Base-by-base conservation (phyloP, 2,113 vertebrate species). In the Hemibagrus wyckioides region DNA sequence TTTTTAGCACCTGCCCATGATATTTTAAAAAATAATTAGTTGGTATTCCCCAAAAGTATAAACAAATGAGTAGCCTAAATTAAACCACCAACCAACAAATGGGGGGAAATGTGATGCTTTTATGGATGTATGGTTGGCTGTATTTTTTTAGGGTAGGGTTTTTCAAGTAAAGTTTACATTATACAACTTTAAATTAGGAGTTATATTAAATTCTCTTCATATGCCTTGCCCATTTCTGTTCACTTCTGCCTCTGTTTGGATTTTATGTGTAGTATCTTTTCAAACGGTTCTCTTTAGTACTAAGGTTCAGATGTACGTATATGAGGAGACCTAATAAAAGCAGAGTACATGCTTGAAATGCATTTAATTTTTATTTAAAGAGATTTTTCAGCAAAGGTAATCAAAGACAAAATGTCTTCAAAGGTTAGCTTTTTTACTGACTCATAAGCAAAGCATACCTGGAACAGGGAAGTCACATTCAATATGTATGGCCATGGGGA, bases 391-490 rank as follows among this genome's bases (percentile, higher is more conserved):
- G 90, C 90, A 69, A 91, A 89, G 77, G 87, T 90, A 91, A 92
- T 92, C 91, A 90, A 79, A 92, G 89, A 92, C 92, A 84, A 90
- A 50, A 90, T 90, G 92, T 52, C 92, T 92, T 84, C 80, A 93
- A 94, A 95, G 94, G 93, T 94, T 93, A 93, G 82, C 6, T 65
- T 79, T 21, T 56, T 41, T 88, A 90, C 91, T 87, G 92, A 90
- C 82, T 85, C 81, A 69, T 88, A 80, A 84, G 79, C 86, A 65
- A 85, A 80, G 86, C 25, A 76, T 91, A 92, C 90, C 87, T 89
- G 88, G 56, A 85, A 48, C 75, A 83, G 71, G 83, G 77, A 85
- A 84, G 52, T n/a, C 83, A 80, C 80, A 89, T 93, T 92, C 84
- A 89, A 92, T 93, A 93, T 92, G 87, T 92, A 91, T 92, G 86